Base-by-base conservation (phyloP, 1,140 invertebrate genomes). In the Laupala kohalensis region DNA sequence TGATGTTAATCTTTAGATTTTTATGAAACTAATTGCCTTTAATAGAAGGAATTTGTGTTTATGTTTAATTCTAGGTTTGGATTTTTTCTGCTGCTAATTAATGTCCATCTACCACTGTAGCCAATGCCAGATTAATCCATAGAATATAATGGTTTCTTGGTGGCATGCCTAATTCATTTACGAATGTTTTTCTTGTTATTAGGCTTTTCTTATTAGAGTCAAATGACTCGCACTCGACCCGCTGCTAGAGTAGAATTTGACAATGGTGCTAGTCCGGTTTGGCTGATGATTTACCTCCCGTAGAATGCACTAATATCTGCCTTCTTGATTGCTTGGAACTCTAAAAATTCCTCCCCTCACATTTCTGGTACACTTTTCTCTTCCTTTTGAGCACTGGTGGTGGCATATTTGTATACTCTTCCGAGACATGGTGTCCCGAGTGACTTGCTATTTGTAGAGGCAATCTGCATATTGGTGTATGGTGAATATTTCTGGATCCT, bases 121-220 rank as follows among this genome's bases (percentile, higher is more conserved):
- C 74, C 72, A 75, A 71, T 75, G 74, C 69, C 69, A 73, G 62
- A 29, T 62, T 66, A 64, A 66, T 71, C 24, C 25, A 29, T 73
- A 73, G 72, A 70, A 71, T 68, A 68, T 73, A 71, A 72, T 64
- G 72, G 75, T 77, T 77, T 77, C 76, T 77, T 77, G 76, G 76
- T 77, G 76, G 76, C 76, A 77, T 77, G 76, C 73, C 73, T 74
- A 70, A 72, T 53, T 68, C 28, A 37, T 68, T 24, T 53, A 15
- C 27, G 67, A 68, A 68, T 68, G 67, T 68, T 23, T 68, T 68
- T 53, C 37, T 53, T 53, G 37, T 53, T 23, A 68, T 30, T 30
- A 30, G 28, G 67, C 67, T 68, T 68, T 68, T 68, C 67, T 68
- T 53, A 53, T 53, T 53, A 53, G 37, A 53, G 37, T 53, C 37